Percentiles rank a stretch among this genome's conserved stretches.
These are phyloP conservation scores for Sceliomorpha sp. DNA, from an alignment of 2,888 invertebrate species.

Conservation along the genomic window DNA sequence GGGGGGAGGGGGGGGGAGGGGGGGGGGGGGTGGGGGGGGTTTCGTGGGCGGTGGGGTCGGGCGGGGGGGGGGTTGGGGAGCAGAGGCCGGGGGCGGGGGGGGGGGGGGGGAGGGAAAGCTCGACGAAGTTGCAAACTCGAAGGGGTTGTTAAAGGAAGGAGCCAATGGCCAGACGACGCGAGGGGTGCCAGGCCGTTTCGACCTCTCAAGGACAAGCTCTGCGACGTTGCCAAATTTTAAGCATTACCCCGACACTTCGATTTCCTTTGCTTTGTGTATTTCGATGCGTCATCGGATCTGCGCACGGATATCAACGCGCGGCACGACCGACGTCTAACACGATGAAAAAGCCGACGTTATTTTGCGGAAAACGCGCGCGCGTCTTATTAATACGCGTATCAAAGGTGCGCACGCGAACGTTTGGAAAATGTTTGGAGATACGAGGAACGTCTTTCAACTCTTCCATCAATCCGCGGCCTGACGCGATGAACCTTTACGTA, in stretches of 20 bases:
- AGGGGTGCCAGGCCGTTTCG: slow-evolving; percentile 8
- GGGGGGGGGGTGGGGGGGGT: too few relatives aligned
- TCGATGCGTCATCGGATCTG: slow-evolving; percentile 18
- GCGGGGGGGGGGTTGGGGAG: slow-evolving; percentile 18
- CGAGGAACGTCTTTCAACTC: too few relatives aligned
- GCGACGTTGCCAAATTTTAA: slow-evolving; percentile 39
- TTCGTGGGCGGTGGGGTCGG: slow-evolving; percentile 23
- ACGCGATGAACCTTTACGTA: slow-evolving; percentile 48
- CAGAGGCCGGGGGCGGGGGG: slow-evolving; percentile 19
- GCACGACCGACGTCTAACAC: too few relatives aligned
- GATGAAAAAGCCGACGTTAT: too few relatives aligned
- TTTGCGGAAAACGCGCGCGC: too few relatives aligned
- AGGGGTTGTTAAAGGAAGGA: slow-evolving; percentile 6
- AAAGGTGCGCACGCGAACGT: too few relatives aligned
- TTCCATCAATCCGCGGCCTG: slow-evolving; percentile 35
- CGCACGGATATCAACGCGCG: slow-evolving; percentile 2
- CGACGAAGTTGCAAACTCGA: slow-evolving; percentile 15
- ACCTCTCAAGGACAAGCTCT: slow-evolving; percentile 35
- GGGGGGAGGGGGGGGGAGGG: too few relatives aligned
- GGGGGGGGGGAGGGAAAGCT: too few relatives aligned
- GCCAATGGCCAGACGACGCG: slow-evolving; percentile 30
- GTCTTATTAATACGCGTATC: too few relatives aligned
- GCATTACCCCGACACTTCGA: neutral
- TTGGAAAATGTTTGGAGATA: too few relatives aligned
- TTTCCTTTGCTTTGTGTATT: neutral